Percentiles rank a stretch among this genome's conserved stretches.
Evolutionary conservation across 2,888 invertebrate species (phyloP).

Genomic region (Drepana falcataria): DNA sequence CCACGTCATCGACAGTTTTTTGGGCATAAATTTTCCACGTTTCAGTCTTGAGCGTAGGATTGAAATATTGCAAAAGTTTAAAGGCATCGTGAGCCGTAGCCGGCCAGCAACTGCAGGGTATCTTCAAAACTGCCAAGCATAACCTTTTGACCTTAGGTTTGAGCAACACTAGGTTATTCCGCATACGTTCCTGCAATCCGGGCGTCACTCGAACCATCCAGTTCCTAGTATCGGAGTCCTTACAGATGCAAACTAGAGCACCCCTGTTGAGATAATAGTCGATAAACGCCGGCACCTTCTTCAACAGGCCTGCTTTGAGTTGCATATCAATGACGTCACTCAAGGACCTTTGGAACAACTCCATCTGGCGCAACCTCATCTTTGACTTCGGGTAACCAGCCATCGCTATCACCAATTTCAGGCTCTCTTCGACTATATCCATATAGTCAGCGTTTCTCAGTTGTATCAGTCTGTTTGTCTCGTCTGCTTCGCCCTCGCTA

Average conservation of each 20-base stretch:
- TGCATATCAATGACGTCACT: slow-evolving; percentile 63
- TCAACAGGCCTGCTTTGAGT: slow-evolving; percentile 50
- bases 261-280: slow-evolving; percentile 66
- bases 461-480: slow-evolving; percentile 56
- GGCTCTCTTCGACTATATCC: slow-evolving; percentile 54
- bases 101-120: slow-evolving; percentile 54
- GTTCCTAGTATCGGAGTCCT: slow-evolving; percentile 54
- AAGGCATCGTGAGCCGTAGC: slow-evolving; percentile 57
- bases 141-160: slow-evolving; percentile 56
- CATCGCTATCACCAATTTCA: slow-evolving; percentile 57
- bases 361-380: slow-evolving; percentile 58
- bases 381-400: slow-evolving; percentile 63
- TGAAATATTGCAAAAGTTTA: slow-evolving; percentile 65
- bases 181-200: slow-evolving; percentile 65
- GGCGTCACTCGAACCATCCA: slow-evolving; percentile 61
- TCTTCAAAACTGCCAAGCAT: slow-evolving; percentile 58
- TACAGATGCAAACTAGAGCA: slow-evolving; percentile 64
- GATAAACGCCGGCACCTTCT: slow-evolving; percentile 49
- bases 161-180: slow-evolving; percentile 46
- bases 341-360: slow-evolving; percentile 50
- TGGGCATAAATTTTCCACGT: slow-evolving; percentile 61
- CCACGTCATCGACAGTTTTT: slow-evolving; percentile 40
- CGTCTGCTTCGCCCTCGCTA: slow-evolving; percentile 50
- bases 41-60: slow-evolving; percentile 53
- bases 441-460: slow-evolving; percentile 55